Evolutionary conservation across 2,888 invertebrate species (phyloP).

Genomic region (Sinelater perroti): DNA sequence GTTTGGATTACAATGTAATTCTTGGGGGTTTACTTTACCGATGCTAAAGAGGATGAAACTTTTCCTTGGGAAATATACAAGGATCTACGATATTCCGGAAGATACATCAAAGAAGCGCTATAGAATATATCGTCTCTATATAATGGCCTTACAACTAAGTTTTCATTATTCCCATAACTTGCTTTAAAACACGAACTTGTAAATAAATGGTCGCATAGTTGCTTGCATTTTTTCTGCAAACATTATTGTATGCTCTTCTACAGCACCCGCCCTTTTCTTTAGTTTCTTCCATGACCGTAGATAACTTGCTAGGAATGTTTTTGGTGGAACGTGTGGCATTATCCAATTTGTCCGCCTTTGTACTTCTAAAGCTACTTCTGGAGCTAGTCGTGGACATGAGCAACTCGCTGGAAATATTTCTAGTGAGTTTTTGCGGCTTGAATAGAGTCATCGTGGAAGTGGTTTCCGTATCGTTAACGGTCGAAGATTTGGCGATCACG

Average conservation of each 20-base stretch:
- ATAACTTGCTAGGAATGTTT: slow-evolving; percentile 13
- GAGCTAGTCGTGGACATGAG: slow-evolving; percentile 9
- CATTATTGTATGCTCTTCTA: background rate
- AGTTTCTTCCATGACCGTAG: slow-evolving; percentile 26
- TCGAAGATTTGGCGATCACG: no score
- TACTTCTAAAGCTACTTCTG: slow-evolving; percentile 8
- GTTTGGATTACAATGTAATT: no score
- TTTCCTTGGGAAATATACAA: slow-evolving; percentile 23
- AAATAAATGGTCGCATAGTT: no score
- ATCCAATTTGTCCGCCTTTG: background rate
- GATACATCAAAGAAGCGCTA: slow-evolving; percentile 79
- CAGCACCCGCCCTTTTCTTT: background rate
- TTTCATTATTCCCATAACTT: background rate
- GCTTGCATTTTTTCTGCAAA: background rate
- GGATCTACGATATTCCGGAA: slow-evolving; percentile 73
- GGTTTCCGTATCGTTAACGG: background rate
- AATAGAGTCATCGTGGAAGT: slow-evolving; percentile 32
- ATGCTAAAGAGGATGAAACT: slow-evolving; percentile 20
- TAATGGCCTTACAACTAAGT: slow-evolving; percentile 68
- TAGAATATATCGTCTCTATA: slow-evolving; percentile 91
- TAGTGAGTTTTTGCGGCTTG: slow-evolving; percentile 15
- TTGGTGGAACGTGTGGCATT: background rate
- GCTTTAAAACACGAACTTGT: background rate
- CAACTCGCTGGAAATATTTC: slow-evolving; percentile 26
- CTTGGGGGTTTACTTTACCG: slow-evolving; percentile 16